These are phyloP conservation scores for Pseudonaja textilis DNA, from an alignment of 2,113 vertebrate species.

Conservation along the genomic window DNA sequence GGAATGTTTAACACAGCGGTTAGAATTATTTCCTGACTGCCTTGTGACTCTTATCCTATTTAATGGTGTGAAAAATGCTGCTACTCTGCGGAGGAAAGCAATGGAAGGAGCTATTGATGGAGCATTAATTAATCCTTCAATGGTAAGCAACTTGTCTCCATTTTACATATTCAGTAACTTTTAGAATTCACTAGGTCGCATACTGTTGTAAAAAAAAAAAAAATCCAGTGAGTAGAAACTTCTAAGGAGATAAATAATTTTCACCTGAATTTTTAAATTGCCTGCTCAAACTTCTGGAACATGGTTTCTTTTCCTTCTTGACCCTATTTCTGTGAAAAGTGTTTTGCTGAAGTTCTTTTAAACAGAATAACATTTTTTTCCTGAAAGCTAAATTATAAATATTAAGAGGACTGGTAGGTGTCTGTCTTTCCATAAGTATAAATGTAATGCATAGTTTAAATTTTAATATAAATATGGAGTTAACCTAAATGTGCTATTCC, in stretches of 20 bases:
- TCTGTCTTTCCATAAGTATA: background rate
- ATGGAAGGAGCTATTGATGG: slow-evolving; percentile 78
- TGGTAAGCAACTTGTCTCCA: slow-evolving; percentile 73
- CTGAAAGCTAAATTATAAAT: background rate
- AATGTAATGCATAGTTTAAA: background rate
- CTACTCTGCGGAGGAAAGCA: slow-evolving; percentile 78
- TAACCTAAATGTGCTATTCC: background rate
- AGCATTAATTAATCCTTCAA: slow-evolving; percentile 82
- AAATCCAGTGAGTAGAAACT: no score
- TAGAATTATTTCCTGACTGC: slow-evolving; percentile 83
- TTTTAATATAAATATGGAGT: background rate
- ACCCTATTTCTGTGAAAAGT: background rate
- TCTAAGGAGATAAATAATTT: background rate
- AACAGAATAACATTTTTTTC: background rate
- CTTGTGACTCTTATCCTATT: slow-evolving; percentile 85
- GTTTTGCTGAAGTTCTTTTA: background rate
- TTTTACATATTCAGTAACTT: background rate
- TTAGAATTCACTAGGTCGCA: background rate
- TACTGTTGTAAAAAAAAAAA: background rate
- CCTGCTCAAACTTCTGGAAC: background rate
- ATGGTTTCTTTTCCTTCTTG: background rate
- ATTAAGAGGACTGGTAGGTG: background rate
- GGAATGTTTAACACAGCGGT: slow-evolving; percentile 67
- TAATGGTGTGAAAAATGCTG: slow-evolving; percentile 80
- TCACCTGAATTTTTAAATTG: background rate